Base-by-base conservation (phyloP, 2,113 vertebrate genomes). In the Acanthochromis polyacanthus region DNA sequence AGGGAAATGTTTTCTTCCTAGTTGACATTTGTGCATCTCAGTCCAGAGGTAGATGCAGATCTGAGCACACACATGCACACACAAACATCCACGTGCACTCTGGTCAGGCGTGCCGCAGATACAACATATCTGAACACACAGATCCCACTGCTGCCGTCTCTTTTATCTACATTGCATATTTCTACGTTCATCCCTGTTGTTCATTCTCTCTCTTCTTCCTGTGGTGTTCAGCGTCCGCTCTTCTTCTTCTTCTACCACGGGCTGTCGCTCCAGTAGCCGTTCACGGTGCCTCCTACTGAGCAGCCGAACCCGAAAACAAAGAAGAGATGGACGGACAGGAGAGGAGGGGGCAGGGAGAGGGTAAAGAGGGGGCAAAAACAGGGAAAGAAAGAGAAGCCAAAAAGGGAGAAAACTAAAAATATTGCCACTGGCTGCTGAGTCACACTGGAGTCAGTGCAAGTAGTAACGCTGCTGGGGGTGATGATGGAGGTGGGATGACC, bases 231-330 rank as follows among this genome's bases (percentile, higher is more conserved):
- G 4, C 15, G 16, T 50, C 81, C 4, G 3, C 52, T 25, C 52
- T 25, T 52, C n/a, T 19, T 52, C 75, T 69, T 92, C 90, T 89
- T 92, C 91, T 95, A 95, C 92, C 93, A 94, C 2, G 93, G 90
- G 84, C 94, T 94, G 94, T 95, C 94, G 77, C 91, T 95, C 95
- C 95, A 95, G 91, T 94, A 93, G 89, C 95, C 93, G 71, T 93
- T 95, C 87, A 94, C 92, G 43, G 94, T 92, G 84, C 92, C 94
- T 84, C 93, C 94, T 75, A 91, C 90, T 91, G 84, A 82, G 75
- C 64, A 75, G 83, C 70, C 81, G 51, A 12, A 81, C 64, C 82
- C 76, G 12, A 80, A 53, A 87, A 85, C 66, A 87, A 75, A 80
- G 86, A 90, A 86, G 87, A 81, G 91, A 92, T 93, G 92, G 89